Conservation (phyloP, 2,113 vertebrate genomes). For the Cynopterus brachyotis region DNA sequence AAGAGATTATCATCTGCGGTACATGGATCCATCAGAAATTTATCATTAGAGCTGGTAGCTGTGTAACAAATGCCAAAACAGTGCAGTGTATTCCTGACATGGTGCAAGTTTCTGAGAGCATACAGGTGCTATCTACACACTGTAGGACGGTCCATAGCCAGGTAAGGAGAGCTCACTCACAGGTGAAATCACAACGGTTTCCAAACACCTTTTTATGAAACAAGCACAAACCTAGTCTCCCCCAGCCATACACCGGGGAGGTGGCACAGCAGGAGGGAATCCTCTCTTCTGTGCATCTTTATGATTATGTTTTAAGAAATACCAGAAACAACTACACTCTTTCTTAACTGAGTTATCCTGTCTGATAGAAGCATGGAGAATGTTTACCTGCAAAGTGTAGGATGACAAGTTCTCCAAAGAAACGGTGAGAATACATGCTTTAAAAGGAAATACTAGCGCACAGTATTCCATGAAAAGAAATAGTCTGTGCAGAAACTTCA, state of each 20-base stretch:
- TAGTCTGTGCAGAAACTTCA: background rate
- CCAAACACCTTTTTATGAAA: background rate
- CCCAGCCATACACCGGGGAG: background rate
- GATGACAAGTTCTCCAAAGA: background rate
- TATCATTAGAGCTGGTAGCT: background rate
- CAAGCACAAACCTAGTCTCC: background rate
- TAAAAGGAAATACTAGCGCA: background rate
- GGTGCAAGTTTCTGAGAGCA: background rate
- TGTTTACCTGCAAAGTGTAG: background rate
- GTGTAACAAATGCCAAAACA: background rate
- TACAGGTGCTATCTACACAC: background rate
- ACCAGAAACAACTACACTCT: background rate
- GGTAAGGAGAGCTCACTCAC: background rate
- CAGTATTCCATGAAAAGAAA: background rate
- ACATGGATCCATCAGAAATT: background rate
- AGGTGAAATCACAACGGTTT: background rate
- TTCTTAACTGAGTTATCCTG: background rate
- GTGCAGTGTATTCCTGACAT: background rate
- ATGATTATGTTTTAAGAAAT: background rate
- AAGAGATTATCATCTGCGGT: background rate
- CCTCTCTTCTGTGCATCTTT: background rate
- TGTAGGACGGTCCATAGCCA: background rate
- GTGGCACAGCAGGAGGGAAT: background rate
- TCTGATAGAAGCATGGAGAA: background rate
- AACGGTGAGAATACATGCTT: background rate